Base-by-base conservation (phyloP, 2,888 invertebrate genomes). In the Galerucella pusilla region DNA sequence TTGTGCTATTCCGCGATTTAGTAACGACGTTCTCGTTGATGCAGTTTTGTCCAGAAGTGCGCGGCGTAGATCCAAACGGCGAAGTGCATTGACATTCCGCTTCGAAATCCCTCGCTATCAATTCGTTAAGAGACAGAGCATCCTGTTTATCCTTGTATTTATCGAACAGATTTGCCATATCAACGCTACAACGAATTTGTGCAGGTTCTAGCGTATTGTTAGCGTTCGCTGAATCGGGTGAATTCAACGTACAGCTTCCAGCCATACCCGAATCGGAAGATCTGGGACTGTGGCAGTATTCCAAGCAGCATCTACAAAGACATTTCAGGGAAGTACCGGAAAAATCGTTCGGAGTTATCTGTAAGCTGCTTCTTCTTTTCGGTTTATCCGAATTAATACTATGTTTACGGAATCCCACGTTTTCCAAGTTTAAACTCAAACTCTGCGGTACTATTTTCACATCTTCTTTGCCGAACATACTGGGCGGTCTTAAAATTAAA, bases 221-320 rank as follows among this genome's bases (percentile, higher is more conserved):
- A 1, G 79, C 72, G 64, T 81, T 81, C 6, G 84, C 82, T n/a
- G 92, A 89, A 86, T 93, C 93, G 0, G 94, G 93, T 0, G 94
- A 93, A 6, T 93, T 91, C 76, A 94, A 89, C 73, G 92, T 92
- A 84, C 93, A 94, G 87, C 94, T 95, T 42, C 95, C 96, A 0
- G 94, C 96, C 88, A 96, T 94, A 35, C 96, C 96, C 0, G 95
- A 96, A 85, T 94, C 94, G 16, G 96, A 95, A 9, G 93, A 94
- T 77, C 94, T 89, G 0, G 93, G 93, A 86, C 94, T 94, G 72
- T 85, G 91, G 78, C 91, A 92, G 67, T 81, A 80, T 60, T 85
- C 85, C 68, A 80, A 78, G 68, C 85, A 85, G 72, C 85, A 85
- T 35, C 84, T 77, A 78, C 86, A 86, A 73, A 81, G 81, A 6